Conservation (phyloP, 2,888 invertebrate genomes). For the Tetranychus piercei region DNA sequence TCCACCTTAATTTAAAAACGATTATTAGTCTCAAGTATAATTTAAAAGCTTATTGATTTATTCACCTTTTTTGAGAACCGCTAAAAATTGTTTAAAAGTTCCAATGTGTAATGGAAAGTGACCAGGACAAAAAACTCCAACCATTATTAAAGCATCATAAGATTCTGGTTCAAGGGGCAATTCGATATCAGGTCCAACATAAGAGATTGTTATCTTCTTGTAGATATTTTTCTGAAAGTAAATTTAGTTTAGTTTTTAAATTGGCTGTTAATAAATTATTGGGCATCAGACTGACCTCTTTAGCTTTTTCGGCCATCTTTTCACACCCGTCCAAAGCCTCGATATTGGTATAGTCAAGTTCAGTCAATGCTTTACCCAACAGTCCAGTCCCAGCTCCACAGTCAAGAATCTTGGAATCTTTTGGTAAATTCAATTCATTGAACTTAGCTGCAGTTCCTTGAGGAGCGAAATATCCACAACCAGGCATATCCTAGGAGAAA, state of each 20-base stretch:
- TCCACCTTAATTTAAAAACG: constrained; percentile 2
- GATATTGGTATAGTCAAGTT: constrained; percentile 15
- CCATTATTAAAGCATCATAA: constrained; percentile 18
- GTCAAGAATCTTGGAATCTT: constrained; percentile 14
- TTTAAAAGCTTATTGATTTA: not conserved
- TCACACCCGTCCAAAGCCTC: constrained; percentile 17
- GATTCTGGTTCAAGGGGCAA: constrained; percentile 15
- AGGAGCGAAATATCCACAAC: constrained; percentile 15
- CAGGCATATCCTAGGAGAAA: constrained; percentile 14
- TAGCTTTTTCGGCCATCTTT: constrained; percentile 16
- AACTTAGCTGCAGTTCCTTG: constrained; percentile 12
- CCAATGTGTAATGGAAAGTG: constrained; percentile 12
- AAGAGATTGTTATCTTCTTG: not conserved
- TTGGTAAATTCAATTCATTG: constrained; percentile 9
- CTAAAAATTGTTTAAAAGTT: constrained; percentile 13
- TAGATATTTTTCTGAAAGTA: constrained; percentile 14
- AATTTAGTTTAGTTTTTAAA: not conserved
- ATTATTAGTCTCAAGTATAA: not conserved
- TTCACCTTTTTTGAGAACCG: not conserved
- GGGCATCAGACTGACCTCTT: not conserved
- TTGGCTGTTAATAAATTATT: not conserved
- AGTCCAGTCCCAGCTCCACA: constrained; percentile 19
- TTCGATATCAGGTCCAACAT: constrained; percentile 1
- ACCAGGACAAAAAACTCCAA: constrained; percentile 18
- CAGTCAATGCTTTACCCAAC: constrained; percentile 11